Evolutionary conservation across 2,797 vertebrate genomes (phyloP).

Genomic region (Manis pentadactyla): DNA sequence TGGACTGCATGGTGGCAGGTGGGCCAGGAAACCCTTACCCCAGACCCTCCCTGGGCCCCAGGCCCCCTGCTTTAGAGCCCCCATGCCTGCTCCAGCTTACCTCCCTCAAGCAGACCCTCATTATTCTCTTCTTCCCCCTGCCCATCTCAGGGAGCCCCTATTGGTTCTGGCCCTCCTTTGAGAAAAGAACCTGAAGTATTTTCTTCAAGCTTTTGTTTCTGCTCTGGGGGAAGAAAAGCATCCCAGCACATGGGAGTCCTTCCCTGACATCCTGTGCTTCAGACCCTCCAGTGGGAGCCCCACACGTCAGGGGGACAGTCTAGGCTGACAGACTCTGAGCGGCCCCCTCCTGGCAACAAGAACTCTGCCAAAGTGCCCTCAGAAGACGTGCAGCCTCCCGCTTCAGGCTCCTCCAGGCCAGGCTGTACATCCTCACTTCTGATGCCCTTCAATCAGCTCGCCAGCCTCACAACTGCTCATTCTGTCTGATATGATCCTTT

Average conservation of each 20-base stretch:
- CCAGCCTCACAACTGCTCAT: rapidly evolving
- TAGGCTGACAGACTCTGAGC: background rate
- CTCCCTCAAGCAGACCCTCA: background rate
- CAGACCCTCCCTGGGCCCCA: background rate
- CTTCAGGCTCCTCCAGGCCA: background rate
- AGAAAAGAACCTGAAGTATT: background rate
- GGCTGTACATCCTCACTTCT: rapidly evolving
- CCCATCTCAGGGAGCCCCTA: rapidly evolving
- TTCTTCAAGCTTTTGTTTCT: background rate
- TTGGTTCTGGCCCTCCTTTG: background rate
- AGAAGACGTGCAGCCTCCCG: rapidly evolving
- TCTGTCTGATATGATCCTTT: rapidly evolving
- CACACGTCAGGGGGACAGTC: rapidly evolving
- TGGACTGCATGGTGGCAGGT: background rate
- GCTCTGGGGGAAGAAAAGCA: background rate
- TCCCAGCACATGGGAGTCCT: background rate
- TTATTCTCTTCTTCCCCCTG: rapidly evolving
- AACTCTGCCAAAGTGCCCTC: rapidly evolving
- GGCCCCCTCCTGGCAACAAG: background rate
- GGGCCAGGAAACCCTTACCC: too few species aligned
- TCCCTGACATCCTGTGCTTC: rapidly evolving
- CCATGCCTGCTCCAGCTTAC: rapidly evolving
- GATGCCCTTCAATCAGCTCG: rapidly evolving
- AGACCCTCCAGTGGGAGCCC: background rate
- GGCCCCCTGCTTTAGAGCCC: background rate